phyloP scores from a whole-genome alignment of 2,888 invertebrate species.

The Dolomedes plantarius region DNA sequence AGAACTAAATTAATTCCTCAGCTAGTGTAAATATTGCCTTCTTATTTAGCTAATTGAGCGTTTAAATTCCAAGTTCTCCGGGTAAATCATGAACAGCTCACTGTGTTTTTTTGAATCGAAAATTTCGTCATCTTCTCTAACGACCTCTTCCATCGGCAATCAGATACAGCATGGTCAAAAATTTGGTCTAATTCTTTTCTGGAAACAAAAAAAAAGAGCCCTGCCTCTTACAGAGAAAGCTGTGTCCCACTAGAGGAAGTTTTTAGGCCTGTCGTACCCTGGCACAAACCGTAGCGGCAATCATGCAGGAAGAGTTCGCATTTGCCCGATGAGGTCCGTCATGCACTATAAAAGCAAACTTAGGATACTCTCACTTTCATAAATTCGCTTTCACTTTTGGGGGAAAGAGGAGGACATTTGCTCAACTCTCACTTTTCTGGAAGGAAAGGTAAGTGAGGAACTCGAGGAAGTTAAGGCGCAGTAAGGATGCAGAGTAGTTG shows the following conservation, averaged over 20 bases:
- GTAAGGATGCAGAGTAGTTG: no score
- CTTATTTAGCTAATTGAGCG: no score
- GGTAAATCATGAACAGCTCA: no score
- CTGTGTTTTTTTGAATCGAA: no score
- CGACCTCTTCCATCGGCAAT: neutral
- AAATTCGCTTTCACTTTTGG: constrained; percentile 17
- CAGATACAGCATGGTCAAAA: constrained; percentile 16
- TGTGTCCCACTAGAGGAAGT: constrained; percentile 24
- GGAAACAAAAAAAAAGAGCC: constrained; percentile 15
- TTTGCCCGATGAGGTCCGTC: constrained; percentile 41
- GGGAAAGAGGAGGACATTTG: neutral
- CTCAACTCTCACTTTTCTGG: neutral
- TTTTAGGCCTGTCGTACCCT: constrained; percentile 48
- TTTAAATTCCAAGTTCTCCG: no score
- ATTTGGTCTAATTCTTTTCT: constrained; percentile 5
- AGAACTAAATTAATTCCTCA: no score
- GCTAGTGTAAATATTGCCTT: no score
- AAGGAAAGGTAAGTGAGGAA: constrained; percentile 24
- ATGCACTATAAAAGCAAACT: constrained; percentile 66
- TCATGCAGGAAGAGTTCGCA: constrained; percentile 60
- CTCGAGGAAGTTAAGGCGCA: no score
- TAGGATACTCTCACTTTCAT: constrained; percentile 47
- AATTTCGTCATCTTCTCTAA: neutral
- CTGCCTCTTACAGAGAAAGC: constrained; percentile 6
- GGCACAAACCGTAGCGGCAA: constrained; percentile 39